These are phyloP conservation scores for Syngnathus acus DNA, from an alignment of 2,797 vertebrate species.

Conservation along the genomic window DNA sequence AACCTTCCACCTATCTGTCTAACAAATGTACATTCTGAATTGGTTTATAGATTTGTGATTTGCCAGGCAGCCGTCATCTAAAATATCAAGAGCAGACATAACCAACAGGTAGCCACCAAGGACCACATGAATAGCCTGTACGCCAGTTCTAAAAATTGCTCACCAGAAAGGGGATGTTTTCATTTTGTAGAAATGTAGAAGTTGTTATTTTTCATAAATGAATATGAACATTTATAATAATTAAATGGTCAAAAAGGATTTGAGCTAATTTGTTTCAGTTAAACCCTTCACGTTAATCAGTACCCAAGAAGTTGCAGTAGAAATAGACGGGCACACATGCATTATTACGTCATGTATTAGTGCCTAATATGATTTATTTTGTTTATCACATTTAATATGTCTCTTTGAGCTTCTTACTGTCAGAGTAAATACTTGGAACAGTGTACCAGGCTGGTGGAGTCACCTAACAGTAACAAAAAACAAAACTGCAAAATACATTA, in stretches of 20 bases:
- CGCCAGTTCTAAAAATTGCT: neutral
- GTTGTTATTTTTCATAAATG: neutral
- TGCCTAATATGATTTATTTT: constrained; percentile 19
- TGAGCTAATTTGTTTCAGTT: neutral
- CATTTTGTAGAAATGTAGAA: neutral
- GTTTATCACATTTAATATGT: constrained; percentile 43
- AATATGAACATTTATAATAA: neutral
- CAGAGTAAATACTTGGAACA: constrained; percentile 19
- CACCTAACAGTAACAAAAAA: constrained; percentile 55
- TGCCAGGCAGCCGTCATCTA: neutral
- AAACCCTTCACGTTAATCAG: neutral
- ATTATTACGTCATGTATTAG: neutral
- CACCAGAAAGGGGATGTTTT: neutral
- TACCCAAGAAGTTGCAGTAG: neutral
- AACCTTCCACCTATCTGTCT: neutral
- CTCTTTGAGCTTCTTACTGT: constrained; percentile 39
- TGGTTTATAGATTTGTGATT: neutral
- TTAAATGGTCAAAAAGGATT: neutral
- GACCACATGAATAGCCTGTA: neutral
- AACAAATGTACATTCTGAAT: neutral
- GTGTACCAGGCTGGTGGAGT: constrained; percentile 55
- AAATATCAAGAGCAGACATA: neutral
- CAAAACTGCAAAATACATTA: constrained; percentile 28
- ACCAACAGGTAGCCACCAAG: neutral
- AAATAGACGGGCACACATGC: constrained; percentile 15